Evolutionary conservation across 2,113 vertebrate species (phyloP), one percentile per base, ranked within the genome.

Genomic region (Suricata suricatta): DNA sequence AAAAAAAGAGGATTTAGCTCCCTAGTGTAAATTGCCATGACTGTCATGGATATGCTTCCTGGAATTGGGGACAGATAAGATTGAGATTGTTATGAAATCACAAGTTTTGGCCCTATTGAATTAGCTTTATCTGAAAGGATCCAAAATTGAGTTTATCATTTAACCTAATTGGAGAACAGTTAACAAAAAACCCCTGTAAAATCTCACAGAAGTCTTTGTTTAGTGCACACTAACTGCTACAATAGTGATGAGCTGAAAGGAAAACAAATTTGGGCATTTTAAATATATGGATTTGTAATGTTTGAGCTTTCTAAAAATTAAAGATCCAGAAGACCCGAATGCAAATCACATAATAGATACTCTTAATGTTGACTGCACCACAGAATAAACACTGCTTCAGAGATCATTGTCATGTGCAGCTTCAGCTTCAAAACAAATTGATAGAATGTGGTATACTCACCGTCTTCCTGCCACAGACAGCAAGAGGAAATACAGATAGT

Each of bases 71-170:
- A 8, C 68, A 97, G 92, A 69, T 63, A 74, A 84, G 47, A 90
- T n/a, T 68, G 69, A 95, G 25, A 97, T 91, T 84, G 96, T 84
- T 84, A 79, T 35, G 84, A 94, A 88, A 95, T 96, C 80, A 92
- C 33, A 90, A 27, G 29, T 64, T 82, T 88, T 31, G 66, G 50
- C 33, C 41, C 91, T 71, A 95, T n/a, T 97, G 81, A 96, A 93
- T 94, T 63, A 95, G 44, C 31, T 60, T 33, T 90, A 25, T 60
- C 25, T 92, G 52, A 79, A 96, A 1, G 50, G 41, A 14, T 66
- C 3, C 68, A 38, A 84, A 93, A 0, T 90, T 69, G 17, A 33
- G 21, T 98, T 97, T 96, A 93, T 96, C 88, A 84, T 94, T 95
- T 97, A 94, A 88, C 63, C 5, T 97, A 33, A 93, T 68, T 94